Percentiles rank a stretch among this genome's conserved stretches.
These are phyloP conservation scores for Chunga burmeisteri DNA, from an alignment of 2,113 vertebrate species.

Conservation along the genomic window DNA sequence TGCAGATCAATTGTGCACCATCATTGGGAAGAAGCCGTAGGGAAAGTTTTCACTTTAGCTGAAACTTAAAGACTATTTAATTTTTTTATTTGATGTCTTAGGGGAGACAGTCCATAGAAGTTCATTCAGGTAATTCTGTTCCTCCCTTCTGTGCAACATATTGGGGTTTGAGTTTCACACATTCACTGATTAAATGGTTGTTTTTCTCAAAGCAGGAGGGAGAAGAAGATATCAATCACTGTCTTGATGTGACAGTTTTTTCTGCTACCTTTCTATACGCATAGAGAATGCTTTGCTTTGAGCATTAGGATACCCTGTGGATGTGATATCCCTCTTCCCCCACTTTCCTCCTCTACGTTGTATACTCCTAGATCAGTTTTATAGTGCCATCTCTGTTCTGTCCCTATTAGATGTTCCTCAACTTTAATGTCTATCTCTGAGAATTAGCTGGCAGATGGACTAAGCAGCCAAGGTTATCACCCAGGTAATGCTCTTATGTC, in stretches of 20 bases:
- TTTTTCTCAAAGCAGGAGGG: not conserved
- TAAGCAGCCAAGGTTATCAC: not conserved
- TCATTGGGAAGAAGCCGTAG: not conserved
- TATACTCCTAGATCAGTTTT: not conserved
- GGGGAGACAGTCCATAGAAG: not conserved
- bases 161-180: not conserved
- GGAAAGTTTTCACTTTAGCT: not conserved
- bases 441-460: not conserved
- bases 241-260: not conserved
- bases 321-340: not conserved
- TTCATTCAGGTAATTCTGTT: not conserved
- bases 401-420: not conserved
- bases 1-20: not conserved
- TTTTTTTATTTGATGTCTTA: not conserved
- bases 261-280: not conserved
- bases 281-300: not conserved
- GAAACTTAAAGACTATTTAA: not conserved
- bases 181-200: not conserved
- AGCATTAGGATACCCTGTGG: accelerated
- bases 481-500: not conserved
- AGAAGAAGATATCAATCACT: not conserved
- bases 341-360: not conserved
- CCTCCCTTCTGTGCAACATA: not conserved
- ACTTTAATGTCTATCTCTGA: not conserved
- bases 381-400: not conserved